Conservation (phyloP, 1,140 invertebrate species). For the Macrocentrus cingulum region DNA sequence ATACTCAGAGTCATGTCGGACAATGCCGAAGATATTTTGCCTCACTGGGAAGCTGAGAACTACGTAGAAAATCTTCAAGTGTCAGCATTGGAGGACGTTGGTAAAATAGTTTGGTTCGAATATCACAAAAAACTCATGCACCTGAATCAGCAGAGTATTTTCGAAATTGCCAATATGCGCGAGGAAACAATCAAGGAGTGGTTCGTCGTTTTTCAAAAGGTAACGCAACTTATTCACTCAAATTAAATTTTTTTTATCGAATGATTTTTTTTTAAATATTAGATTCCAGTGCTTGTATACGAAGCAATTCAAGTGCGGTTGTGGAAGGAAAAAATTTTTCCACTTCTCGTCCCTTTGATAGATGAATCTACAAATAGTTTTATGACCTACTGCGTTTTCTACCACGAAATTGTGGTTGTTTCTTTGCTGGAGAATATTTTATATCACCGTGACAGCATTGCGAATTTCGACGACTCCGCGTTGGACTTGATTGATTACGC, state of each 20-base stretch:
- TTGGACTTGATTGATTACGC: constrained; percentile 78
- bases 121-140: constrained; percentile 75
- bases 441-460: constrained; percentile 71
- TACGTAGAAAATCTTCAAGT: constrained; percentile 57
- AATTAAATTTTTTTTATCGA: constrained; percentile 31
- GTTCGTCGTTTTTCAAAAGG: constrained; percentile 67
- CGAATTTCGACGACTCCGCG: constrained; percentile 68
- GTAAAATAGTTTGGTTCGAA: constrained; percentile 68
- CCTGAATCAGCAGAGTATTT: constrained; percentile 75
- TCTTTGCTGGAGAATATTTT: constrained; percentile 74
- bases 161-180: constrained; percentile 68
- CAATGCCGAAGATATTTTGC: constrained; percentile 52
- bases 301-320: constrained; percentile 76
- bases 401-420: constrained; percentile 70
- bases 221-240: constrained; percentile 40
- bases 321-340: constrained; percentile 76
- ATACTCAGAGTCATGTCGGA: constrained; percentile 40
- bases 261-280: constrained; percentile 24
- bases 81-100: constrained; percentile 55
- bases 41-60: constrained; percentile 58
- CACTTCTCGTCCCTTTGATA: constrained; percentile 68
- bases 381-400: constrained; percentile 72
- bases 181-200: constrained; percentile 76
- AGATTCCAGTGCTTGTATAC: constrained; percentile 68
- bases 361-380: constrained; percentile 69